These are phyloP conservation scores for Myripristis jacobus DNA, from an alignment of 2,797 vertebrate genomes.

Conservation along the genomic window DNA sequence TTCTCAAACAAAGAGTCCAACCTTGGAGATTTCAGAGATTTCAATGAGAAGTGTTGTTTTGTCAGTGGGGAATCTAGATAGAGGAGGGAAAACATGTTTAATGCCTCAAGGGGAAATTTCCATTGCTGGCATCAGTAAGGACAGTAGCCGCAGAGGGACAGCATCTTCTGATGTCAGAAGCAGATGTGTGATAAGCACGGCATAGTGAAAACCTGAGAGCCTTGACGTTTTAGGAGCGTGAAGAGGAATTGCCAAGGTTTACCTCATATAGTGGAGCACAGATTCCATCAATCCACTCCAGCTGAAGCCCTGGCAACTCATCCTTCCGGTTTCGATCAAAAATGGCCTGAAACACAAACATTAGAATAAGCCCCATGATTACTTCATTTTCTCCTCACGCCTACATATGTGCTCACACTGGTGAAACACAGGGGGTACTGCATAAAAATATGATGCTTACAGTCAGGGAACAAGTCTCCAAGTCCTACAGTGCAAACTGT, in stretches of 20 bases:
- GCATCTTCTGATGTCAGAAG: slow-evolving; percentile 55
- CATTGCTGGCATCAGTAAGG: slow-evolving; percentile 60
- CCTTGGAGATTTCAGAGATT: slow-evolving; percentile 66
- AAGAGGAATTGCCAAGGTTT: slow-evolving; percentile 60
- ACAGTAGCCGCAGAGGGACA: slow-evolving; percentile 60
- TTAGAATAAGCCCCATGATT: slow-evolving; percentile 6
- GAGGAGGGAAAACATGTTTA: slow-evolving; percentile 40
- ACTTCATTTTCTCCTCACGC: slow-evolving; percentile 24
- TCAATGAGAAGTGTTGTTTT: slow-evolving; percentile 39
- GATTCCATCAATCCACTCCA: slow-evolving; percentile 99
- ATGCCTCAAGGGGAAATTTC: slow-evolving; percentile 53
- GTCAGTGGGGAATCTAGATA: slow-evolving; percentile 31
- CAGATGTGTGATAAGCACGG: slow-evolving; percentile 23
- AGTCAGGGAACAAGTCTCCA: neutral
- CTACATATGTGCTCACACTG: neutral
- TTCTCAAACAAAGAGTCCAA: slow-evolving; percentile 55
- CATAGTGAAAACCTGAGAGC: slow-evolving; percentile 38
- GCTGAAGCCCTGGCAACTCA: slow-evolving; percentile 94
- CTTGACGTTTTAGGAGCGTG: neutral
- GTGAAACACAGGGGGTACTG: neutral
- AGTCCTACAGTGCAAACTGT: slow-evolving; percentile 25
- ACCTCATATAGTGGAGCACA: slow-evolving; percentile 97
- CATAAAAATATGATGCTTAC: neutral
- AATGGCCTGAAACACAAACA: slow-evolving; percentile 89
- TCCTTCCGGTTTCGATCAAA: slow-evolving; percentile 99